Conservation (phyloP, 2,888 invertebrate species). For the Apocheima hispidaria region DNA sequence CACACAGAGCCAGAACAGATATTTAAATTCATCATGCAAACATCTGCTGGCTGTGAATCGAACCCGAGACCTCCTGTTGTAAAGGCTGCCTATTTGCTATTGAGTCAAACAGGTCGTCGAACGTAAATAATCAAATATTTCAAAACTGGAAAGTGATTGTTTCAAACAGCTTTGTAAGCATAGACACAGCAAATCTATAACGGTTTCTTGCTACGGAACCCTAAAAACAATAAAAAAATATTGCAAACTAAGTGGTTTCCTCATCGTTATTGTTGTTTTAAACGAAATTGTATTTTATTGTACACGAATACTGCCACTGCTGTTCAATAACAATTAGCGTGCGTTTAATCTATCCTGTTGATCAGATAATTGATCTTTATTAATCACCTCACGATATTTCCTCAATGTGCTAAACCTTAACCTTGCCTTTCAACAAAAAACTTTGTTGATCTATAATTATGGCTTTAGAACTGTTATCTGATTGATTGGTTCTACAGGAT, state of each 20-base stretch:
- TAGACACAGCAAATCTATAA: too few relatives aligned
- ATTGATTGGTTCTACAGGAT: conserved; percentile 53
- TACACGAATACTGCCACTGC: conserved; percentile 1
- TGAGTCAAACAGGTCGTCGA: too few relatives aligned
- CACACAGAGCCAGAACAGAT: too few relatives aligned
- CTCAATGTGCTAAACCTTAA: conserved; percentile 30
- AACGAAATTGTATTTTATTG: conserved; percentile 4
- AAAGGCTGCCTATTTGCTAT: too few relatives aligned
- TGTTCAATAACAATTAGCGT: conserved; percentile 17
- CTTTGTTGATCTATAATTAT: conserved; percentile 42
- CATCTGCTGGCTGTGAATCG: too few relatives aligned
- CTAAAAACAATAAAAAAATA: too few relatives aligned
- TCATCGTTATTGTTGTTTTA: neutral
- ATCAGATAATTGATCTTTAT: conserved; percentile 33
- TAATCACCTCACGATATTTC: conserved; percentile 31
- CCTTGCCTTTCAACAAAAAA: conserved; percentile 35
- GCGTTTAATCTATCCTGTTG: conserved; percentile 13
- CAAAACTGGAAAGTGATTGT: too few relatives aligned
- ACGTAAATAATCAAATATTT: too few relatives aligned
- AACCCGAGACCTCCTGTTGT: too few relatives aligned
- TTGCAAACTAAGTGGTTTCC: neutral
- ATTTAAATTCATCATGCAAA: too few relatives aligned
- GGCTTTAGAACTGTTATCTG: conserved; percentile 46
- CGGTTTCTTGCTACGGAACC: too few relatives aligned
- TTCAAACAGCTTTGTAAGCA: too few relatives aligned